A percentile compares a stretch with the other conserved stretches of the same genome.
These are phyloP conservation scores for Champsocephalus esox DNA, from an alignment of 2,797 vertebrate species.

Conservation along the genomic window DNA sequence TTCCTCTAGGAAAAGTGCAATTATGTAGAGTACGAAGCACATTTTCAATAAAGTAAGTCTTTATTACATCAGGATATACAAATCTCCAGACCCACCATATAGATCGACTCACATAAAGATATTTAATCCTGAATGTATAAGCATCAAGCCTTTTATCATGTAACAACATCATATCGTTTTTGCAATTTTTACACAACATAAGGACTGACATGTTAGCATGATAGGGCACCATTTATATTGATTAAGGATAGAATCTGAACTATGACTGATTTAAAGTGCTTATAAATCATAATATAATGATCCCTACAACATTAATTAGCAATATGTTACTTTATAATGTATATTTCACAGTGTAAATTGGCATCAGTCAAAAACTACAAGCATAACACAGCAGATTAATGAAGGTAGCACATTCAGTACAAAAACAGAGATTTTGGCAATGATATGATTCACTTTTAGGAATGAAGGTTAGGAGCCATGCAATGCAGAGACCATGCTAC, in stretches of 20 bases:
- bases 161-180: slow-evolving; percentile 18
- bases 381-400: slow-evolving; percentile 55
- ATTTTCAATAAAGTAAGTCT: slow-evolving; percentile 62
- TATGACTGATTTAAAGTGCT: slow-evolving; percentile 71
- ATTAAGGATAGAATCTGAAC: slow-evolving; percentile 47
- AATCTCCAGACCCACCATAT: slow-evolving; percentile 58
- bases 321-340: slow-evolving; percentile 55
- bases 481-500: slow-evolving; percentile 78
- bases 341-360: slow-evolving; percentile 78
- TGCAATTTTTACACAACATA: slow-evolving; percentile 34
- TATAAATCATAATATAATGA: slow-evolving; percentile 61
- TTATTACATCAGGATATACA: slow-evolving; percentile 78
- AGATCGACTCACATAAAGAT: slow-evolving; percentile 52
- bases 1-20: slow-evolving; percentile 5
- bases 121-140: slow-evolving; percentile 45
- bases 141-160: slow-evolving; percentile 15
- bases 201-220: slow-evolving; percentile 41
- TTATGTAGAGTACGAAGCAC: slow-evolving; percentile 31
- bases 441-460: slow-evolving; percentile 35
- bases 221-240: slow-evolving; percentile 35
- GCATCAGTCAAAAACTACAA: slow-evolving; percentile 66
- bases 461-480: slow-evolving; percentile 69
- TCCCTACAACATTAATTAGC: slow-evolving; percentile 44
- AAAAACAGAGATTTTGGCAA: slow-evolving; percentile 58
- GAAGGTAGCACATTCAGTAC: slow-evolving; percentile 49